Evolutionary conservation across 2,888 invertebrate species (phyloP).

Genomic region (Steinernema scapterisci): DNA sequence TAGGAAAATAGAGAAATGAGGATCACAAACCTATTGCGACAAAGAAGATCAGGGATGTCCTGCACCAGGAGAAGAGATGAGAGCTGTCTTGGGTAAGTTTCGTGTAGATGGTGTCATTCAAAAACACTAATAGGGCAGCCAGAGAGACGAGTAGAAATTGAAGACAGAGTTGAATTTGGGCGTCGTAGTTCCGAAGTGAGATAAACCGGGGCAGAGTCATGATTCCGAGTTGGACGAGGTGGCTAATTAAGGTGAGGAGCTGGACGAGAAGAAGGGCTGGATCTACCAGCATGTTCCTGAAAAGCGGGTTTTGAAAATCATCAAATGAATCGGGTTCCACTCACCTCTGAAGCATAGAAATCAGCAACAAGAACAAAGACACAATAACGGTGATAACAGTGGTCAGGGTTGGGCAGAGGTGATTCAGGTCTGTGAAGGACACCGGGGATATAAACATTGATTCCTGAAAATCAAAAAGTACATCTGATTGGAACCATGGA

Average conservation of each 20-base stretch:
- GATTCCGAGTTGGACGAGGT: conserved; percentile 53
- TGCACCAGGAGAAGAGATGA: conserved; percentile 25
- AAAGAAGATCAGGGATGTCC: conserved; percentile 35
- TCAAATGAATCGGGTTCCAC: neutral
- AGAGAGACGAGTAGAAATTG: conserved; percentile 45
- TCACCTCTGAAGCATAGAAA: conserved; percentile 57
- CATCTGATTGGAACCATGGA: neutral
- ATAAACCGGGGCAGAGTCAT: conserved; percentile 38
- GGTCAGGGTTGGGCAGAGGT: conserved; percentile 42
- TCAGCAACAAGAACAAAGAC: conserved; percentile 51
- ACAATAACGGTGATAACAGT: conserved; percentile 33
- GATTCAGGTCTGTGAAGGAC: conserved; percentile 57
- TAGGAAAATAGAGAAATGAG: neutral
- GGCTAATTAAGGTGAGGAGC: conserved; percentile 54
- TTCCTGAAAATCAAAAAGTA: conserved; percentile 44
- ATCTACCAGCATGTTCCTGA: conserved; percentile 53
- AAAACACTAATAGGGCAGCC: conserved; percentile 44
- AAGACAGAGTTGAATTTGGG: conserved; percentile 44
- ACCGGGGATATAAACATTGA: conserved; percentile 50
- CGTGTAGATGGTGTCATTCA: conserved; percentile 45
- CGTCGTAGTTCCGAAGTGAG: conserved; percentile 41
- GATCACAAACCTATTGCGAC: conserved; percentile 37
- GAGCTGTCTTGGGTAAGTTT: conserved; percentile 37
- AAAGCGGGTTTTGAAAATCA: conserved; percentile 22
- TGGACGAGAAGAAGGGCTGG: conserved; percentile 57